phyloP scores from a whole-genome alignment of 2,888 invertebrate genomes.

The Drosophila mulleri region DNA sequence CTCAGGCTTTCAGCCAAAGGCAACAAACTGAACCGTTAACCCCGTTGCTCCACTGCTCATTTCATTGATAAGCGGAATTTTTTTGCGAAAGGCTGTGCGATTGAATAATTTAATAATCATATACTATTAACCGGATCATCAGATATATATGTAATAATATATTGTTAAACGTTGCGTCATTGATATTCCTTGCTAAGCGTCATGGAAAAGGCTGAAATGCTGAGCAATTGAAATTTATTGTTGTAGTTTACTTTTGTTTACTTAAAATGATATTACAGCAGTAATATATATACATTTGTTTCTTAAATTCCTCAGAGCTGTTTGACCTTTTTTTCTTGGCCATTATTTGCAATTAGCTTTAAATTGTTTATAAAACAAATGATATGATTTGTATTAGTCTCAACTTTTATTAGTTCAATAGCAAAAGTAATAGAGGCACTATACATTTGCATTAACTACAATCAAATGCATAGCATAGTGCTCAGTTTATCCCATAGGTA shows the following conservation, averaged over 20 bases:
- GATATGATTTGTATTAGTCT: neutral
- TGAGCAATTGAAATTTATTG: neutral
- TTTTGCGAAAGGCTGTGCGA: slow-evolving; percentile 45
- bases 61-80: slow-evolving; percentile 61
- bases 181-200: slow-evolving; percentile 3
- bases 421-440: neutral
- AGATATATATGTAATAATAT: slow-evolving; percentile 20
- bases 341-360: neutral
- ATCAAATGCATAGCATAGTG: neutral
- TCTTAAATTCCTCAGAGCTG: neutral
- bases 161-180: slow-evolving; percentile 16
- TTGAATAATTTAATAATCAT: slow-evolving; percentile 37
- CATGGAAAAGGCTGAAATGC: slow-evolving; percentile 1
- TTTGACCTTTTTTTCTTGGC: neutral
- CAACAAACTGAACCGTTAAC: slow-evolving; percentile 22
- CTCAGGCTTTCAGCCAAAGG: neutral
- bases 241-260: too few relatives aligned
- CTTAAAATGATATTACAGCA: neutral
- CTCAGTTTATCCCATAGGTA: slow-evolving; percentile 3
- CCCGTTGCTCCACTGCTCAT: slow-evolving; percentile 18
- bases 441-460: neutral
- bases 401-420: neutral
- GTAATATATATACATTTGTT: neutral
- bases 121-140: slow-evolving; percentile 25
- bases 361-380: neutral